Evolutionary conservation across 2,797 vertebrate species (phyloP).

Genomic region (Dermochelys coriacea): DNA sequence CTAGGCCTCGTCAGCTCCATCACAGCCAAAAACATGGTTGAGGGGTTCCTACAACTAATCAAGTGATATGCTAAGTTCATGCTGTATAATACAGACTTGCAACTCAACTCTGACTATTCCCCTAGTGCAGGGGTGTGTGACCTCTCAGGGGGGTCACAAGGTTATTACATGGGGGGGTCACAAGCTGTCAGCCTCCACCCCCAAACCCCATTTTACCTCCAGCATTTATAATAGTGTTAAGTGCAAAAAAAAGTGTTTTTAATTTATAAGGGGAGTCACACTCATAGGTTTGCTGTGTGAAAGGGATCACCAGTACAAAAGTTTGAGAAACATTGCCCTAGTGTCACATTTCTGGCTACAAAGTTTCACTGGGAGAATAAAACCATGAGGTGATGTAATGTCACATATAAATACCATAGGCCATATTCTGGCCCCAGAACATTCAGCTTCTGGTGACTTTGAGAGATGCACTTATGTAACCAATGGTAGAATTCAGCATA

Average conservation of each 20-base stretch:
- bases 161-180: too few species aligned
- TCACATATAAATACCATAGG: background rate
- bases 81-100: rapidly evolving
- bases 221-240: too few species aligned
- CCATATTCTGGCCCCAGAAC: background rate
- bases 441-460: background rate
- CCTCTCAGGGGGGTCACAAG: too few species aligned
- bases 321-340: background rate
- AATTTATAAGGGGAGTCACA: too few species aligned
- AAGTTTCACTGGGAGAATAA: background rate
- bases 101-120: background rate
- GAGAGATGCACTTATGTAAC: background rate
- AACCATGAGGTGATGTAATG: background rate
- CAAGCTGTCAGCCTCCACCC: too few species aligned
- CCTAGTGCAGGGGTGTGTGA: too few species aligned
- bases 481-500: background rate
- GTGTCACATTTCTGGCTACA: background rate
- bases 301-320: too few species aligned
- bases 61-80: background rate
- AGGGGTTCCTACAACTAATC: background rate
- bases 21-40: background rate
- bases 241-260: too few species aligned
- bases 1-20: background rate
- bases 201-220: too few species aligned
- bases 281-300: too few species aligned